These are phyloP conservation scores for Venturia canescens DNA, from an alignment of 1,140 invertebrate species.

Conservation along the genomic window DNA sequence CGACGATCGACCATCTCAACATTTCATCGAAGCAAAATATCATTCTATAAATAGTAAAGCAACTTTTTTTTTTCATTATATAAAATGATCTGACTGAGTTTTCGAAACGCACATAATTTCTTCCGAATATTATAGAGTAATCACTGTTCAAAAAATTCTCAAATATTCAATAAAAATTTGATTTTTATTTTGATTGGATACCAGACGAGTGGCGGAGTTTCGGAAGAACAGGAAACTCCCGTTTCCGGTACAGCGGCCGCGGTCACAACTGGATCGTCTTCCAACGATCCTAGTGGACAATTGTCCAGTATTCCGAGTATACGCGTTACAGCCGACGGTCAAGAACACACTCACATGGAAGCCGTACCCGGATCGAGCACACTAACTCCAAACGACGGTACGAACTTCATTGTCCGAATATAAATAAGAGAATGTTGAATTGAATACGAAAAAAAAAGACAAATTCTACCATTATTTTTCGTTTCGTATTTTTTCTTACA, in stretches of 20 bases:
- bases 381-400: slow-evolving; percentile 65
- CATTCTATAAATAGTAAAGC: no score
- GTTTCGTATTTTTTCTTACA: no score
- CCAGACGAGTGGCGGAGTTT: slow-evolving; percentile 65
- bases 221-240: slow-evolving; percentile 67
- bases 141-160: no score
- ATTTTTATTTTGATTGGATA: background rate
- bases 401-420: slow-evolving; percentile 23
- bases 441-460: background rate
- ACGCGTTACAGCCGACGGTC: slow-evolving; percentile 62
- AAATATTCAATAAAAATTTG: no score
- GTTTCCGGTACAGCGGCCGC: slow-evolving; percentile 58
- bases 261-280: slow-evolving; percentile 51
- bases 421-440: no score
- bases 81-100: no score
- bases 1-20: no score
- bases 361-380: slow-evolving; percentile 66
- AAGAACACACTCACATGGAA: slow-evolving; percentile 64
- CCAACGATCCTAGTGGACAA: slow-evolving; percentile 62
- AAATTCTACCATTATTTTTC: no score
- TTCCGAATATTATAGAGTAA: no score
- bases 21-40: no score
- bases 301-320: slow-evolving; percentile 61
- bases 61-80: no score
- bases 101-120: no score